phyloP scores from a whole-genome alignment of 1,140 invertebrate species.

The Sycophaga agraensis region DNA sequence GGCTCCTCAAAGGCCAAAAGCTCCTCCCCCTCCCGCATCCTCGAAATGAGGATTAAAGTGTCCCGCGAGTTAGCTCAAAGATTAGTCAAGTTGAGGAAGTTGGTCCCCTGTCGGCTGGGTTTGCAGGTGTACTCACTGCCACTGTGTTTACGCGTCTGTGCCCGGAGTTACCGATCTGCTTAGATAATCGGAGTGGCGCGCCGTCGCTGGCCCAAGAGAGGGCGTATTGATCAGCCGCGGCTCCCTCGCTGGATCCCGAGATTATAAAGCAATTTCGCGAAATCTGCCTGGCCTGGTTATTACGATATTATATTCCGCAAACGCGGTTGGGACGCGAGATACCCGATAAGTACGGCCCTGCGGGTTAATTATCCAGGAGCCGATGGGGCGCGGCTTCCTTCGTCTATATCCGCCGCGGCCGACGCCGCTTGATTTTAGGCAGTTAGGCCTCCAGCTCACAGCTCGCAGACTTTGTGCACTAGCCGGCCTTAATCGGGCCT shows the following conservation, averaged over 20 bases:
- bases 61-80: conserved; percentile 23
- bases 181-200: conserved; percentile 8
- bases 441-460: too few species aligned
- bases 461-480: too few species aligned
- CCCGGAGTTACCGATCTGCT: conserved; percentile 9
- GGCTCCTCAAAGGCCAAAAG: conserved; percentile 6
- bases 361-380: conserved; percentile 25
- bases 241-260: neutral
- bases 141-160: too few species aligned
- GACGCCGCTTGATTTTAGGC: neutral
- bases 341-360: conserved; percentile 18
- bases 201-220: neutral
- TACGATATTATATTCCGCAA: conserved; percentile 24
- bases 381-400: neutral
- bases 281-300: conserved; percentile 23
- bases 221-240: neutral
- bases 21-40: neutral
- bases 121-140: too few species aligned
- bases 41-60: conserved; percentile 11
- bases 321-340: neutral
- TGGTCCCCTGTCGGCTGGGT: neutral
- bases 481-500: too few species aligned
- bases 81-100: conserved; percentile 29
- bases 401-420: neutral
- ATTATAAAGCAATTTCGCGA: conserved; percentile 28